Evolutionary conservation across 2,113 vertebrate species (phyloP).

Genomic region (Agapornis roseicollis): DNA sequence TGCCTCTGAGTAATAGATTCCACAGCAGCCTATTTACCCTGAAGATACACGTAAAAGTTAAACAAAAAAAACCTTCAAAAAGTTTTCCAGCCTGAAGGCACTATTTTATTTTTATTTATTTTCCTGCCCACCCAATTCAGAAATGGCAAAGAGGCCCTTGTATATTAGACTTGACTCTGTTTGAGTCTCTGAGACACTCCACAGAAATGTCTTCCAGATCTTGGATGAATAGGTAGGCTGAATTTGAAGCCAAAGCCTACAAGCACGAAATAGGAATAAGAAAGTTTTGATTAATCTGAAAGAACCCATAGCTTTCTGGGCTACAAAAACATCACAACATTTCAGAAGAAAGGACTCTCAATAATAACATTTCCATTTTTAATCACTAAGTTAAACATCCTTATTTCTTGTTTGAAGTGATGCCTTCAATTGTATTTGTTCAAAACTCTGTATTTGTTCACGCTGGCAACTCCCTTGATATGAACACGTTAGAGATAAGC

Average conservation of each 20-base stretch:
- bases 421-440: not conserved
- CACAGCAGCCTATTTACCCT: not conserved
- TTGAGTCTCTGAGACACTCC: not conserved
- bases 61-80: not conserved
- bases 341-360: slow-evolving; percentile 8
- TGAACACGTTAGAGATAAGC: not conserved
- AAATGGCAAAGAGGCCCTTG: not conserved
- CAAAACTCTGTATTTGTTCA: not conserved
- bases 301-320: not conserved
- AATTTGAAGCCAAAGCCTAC: slow-evolving; percentile 53
- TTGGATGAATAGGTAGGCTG: slow-evolving; percentile 33
- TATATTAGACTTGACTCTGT: not conserved
- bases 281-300: not conserved
- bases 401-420: slow-evolving; percentile 31
- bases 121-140: not conserved
- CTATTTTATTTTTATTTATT: not conserved
- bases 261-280: slow-evolving; percentile 39
- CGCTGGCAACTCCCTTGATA: not conserved
- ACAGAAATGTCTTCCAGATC: slow-evolving; percentile 29
- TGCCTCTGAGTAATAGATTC: not conserved
- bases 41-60: not conserved
- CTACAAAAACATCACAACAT: not conserved
- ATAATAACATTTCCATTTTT: slow-evolving; percentile 25
- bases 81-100: not conserved
- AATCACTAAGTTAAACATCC: slow-evolving; percentile 33